Base-by-base conservation (phyloP, 2,797 vertebrate genomes). In the Fistularia tabacaria region DNA sequence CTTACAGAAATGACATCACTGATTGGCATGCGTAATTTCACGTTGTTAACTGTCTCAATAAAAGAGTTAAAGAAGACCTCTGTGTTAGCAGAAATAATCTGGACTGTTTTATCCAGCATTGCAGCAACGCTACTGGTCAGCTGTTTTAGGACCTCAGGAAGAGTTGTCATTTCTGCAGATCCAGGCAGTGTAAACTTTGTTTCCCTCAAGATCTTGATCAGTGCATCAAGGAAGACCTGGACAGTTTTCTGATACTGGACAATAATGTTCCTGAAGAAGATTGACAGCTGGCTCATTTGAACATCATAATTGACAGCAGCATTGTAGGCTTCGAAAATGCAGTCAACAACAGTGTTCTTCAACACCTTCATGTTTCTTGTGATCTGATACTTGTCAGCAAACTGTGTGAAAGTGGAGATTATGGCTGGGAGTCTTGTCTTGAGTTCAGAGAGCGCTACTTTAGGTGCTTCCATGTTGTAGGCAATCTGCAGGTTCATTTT, bases 131-230 rank as follows among this genome's bases (percentile, higher is more conserved):
- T 73, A 11, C 61, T 84, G 61, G 85, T 85, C 67, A 84, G 61
- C 68, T 83, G 77, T 3, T 74, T 46, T 13, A 82, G 87, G 48
- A 92, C 77, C 65, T 93, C 87, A 66, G 90, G 88, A 15, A 82
- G 74, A 6, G 89, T 92, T 47, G 90, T 92, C 37, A 73, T 77
- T 15, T 83, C 68, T 2, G 80, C 70, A 50, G 87, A 73, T 2
- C 91, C 91, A 56, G 91, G 92, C n/a, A 95, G 59, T 59, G 88
- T 86, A 69, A 94, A 90, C 74, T 74, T 85, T 38, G 88, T 91
- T 53, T 84, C 85, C 61, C 88, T 93, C 57, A 96, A 73, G 67
- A 92, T 85, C 57, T 84, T 81, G 46, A 91, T 74, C n/a, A 77
- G 63, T 13, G 89, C 87, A 66, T 93, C 90, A 66, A 92, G 71